Conservation (phyloP, 1,140 invertebrate species). For the Scaptomyza hsui region DNA sequence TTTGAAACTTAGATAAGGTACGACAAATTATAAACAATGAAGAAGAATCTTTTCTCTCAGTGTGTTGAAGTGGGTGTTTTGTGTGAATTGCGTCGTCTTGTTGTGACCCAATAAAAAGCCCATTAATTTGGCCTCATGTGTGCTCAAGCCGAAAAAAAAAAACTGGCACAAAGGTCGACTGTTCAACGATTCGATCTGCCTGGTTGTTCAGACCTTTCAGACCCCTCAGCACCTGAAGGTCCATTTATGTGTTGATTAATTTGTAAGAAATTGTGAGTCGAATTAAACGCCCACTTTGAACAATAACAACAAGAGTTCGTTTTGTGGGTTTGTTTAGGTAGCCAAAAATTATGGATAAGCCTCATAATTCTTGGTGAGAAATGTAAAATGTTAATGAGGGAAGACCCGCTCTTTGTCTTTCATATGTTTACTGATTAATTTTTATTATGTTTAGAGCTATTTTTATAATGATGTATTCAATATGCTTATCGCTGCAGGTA, state of each 20-base stretch:
- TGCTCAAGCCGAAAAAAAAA: slow-evolving; percentile 5
- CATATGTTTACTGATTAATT: slow-evolving; percentile 60
- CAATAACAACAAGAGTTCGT: slow-evolving; percentile 1
- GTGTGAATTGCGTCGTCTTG: slow-evolving; percentile 72
- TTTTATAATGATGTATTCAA: slow-evolving; percentile 36
- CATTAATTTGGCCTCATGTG: slow-evolving; percentile 58
- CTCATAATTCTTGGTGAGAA: slow-evolving; percentile 20
- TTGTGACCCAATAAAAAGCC: slow-evolving; percentile 75
- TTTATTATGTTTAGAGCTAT: slow-evolving; percentile 39
- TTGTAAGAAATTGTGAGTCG: slow-evolving; percentile 66
- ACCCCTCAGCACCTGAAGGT: slow-evolving; percentile 7
- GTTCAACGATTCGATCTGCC: slow-evolving; percentile 31
- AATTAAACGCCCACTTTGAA: slow-evolving; percentile 57
- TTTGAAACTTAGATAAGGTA: too few species aligned
- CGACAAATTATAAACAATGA: too few species aligned
- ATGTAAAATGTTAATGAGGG: slow-evolving; percentile 32
- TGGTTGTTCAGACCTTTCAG: not conserved
- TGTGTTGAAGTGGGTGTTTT: slow-evolving; percentile 40
- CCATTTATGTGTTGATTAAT: slow-evolving; percentile 76
- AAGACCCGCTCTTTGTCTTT: slow-evolving; percentile 26
- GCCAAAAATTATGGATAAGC: slow-evolving; percentile 20
- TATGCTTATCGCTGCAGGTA: slow-evolving; percentile 25
- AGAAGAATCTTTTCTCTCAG: not conserved
- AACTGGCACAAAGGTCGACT: slow-evolving; percentile 70
- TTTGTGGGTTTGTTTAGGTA: slow-evolving; percentile 33